phyloP scores from a whole-genome alignment of 2,113 vertebrate species.

The Zosterops japonicus region DNA sequence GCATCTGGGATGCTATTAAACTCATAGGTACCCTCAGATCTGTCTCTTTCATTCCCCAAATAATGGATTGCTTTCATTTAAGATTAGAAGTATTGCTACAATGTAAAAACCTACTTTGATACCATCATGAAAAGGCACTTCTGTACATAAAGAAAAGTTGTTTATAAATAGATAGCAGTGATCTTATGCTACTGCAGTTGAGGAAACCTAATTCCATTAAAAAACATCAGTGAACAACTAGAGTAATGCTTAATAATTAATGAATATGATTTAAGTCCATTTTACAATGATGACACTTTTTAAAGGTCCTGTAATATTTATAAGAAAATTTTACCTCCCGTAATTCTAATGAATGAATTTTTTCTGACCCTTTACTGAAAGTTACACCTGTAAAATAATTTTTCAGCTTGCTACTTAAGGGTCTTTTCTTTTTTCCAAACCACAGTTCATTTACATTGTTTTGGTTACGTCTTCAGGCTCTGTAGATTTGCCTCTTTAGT shows the following conservation, averaged over 20 bases:
- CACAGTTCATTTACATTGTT: constrained; percentile 40
- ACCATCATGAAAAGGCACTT: constrained; percentile 83
- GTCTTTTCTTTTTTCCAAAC: background rate
- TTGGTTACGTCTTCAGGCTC: constrained; percentile 17
- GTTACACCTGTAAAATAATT: constrained; percentile 60
- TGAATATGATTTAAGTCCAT: constrained; percentile 75
- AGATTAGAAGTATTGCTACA: constrained; percentile 53
- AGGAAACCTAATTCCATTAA: constrained; percentile 81
- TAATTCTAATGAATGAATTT: constrained; percentile 80
- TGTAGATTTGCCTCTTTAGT: background rate
- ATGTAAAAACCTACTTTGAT: constrained; percentile 78
- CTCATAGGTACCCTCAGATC: constrained; percentile 9
- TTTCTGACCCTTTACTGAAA: constrained; percentile 75
- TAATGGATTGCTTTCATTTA: constrained; percentile 58
- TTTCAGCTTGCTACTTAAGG: constrained; percentile 56
- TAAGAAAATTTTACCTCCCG: constrained; percentile 73
- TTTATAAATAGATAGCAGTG: constrained; percentile 88
- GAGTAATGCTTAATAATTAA: constrained; percentile 83
- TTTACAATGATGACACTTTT: constrained; percentile 71
- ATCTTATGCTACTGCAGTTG: constrained; percentile 86
- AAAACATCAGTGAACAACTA: constrained; percentile 79
- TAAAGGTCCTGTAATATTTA: constrained; percentile 80
- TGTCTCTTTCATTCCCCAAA: constrained; percentile 37
- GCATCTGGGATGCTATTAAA: background rate
- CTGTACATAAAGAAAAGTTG: constrained; percentile 80